These are phyloP conservation scores for Morphnarchus princeps DNA, from an alignment of 2,113 vertebrate genomes.

Conservation along the genomic window DNA sequence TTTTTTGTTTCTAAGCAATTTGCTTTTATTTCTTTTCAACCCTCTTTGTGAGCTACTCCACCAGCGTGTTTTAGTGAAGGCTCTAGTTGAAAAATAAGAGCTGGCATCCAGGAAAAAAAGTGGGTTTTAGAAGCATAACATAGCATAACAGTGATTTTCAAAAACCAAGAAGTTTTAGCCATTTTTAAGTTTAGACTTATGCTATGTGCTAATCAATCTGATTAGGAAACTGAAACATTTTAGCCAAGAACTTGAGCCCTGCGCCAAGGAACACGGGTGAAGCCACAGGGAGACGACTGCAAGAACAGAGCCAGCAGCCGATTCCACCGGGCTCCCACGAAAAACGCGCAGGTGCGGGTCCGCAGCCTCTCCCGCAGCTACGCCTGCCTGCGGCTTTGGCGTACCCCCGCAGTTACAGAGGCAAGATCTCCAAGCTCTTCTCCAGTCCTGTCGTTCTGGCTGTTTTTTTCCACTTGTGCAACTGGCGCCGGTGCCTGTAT, in stretches of 20 bases:
- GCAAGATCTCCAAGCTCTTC: background rate
- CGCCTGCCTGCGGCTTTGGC: rapidly evolving
- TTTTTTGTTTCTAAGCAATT: background rate
- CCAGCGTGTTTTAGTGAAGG: background rate
- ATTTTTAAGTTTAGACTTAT: background rate
- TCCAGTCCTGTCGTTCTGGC: background rate
- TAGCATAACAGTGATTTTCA: background rate
- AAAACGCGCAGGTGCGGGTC: background rate
- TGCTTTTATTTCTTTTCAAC: background rate
- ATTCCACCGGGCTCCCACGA: background rate
- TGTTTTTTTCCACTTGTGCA: rapidly evolving
- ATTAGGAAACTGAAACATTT: background rate
- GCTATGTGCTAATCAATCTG: background rate
- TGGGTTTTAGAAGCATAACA: background rate
- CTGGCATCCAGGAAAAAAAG: background rate
- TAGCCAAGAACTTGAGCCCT: background rate
- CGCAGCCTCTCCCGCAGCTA: background rate
- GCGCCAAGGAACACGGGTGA: background rate
- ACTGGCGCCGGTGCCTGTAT: rapidly evolving
- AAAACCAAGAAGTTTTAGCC: background rate
- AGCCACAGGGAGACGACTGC: rapidly evolving
- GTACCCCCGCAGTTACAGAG: background rate
- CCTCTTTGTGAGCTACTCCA: background rate
- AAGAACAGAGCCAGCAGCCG: background rate
- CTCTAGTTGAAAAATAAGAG: background rate